Evolutionary conservation across 2,113 vertebrate genomes (phyloP), one percentile per base, ranked within the genome.

Genomic region (Poeciliopsis occidentalis): DNA sequence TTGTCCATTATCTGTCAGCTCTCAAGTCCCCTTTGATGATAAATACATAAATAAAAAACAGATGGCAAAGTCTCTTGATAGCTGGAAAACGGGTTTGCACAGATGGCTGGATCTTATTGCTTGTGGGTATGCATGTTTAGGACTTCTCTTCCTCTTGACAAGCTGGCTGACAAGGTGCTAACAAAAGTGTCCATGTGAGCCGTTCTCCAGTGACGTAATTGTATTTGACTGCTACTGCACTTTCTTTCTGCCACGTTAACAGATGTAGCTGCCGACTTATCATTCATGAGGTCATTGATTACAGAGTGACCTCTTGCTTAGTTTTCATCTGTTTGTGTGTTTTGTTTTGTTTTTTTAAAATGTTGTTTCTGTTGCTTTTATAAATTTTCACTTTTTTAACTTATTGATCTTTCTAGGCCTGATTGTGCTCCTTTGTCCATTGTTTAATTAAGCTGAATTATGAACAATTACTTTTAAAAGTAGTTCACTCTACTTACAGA

Each of bases 101-200:
- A 91, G 80, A 88, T 84, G 78, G 76, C 31, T 51, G 61, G 39
- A 30, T 64, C 51, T 73, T 29, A 67, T 75, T 71, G 54, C 44
- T 67, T 75, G 27, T 41, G 72, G 74, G 30, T 66, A 31, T 74
- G 57, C 31, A 66, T n/a, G 69, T 54, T 57, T 34, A 30, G 47
- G 75, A 37, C 41, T 61, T 75, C 34, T 73, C 73, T 75, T 24
- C 69, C 57, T 60, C 39, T 62, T 63, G 63, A 71, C 75, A 29
- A 41, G 44, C 67, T 29, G 67, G 69, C 69, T 87, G 89, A 89
- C 91, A 87, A 80, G 69, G 74, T 8, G 77, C 80, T 85, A 87
- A 91, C 85, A 79, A 69, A 79, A 73, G 31, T 51, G 71, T 86
- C 78, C 90, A 87, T 17, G 44, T 19, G 44, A 47, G 44, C 13